Base-by-base conservation (phyloP, 2,113 vertebrate genomes). In the Neotoma lepida region DNA sequence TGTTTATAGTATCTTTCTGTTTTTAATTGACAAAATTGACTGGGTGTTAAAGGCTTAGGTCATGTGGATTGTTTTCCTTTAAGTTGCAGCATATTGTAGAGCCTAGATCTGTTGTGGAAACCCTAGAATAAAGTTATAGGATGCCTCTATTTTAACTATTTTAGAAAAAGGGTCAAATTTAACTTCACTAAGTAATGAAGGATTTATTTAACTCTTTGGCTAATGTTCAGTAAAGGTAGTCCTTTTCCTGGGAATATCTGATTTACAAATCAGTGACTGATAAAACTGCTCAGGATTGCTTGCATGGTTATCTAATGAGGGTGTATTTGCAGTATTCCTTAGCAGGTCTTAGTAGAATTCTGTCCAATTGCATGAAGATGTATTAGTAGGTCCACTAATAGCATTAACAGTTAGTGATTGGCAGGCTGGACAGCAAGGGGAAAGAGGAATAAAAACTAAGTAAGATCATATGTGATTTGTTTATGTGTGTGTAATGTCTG, bases 201-300 rank as follows among this genome's bases (percentile, higher is more conserved):
- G 15, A 51, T 86, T 94, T 78, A 93, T 85, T 88, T 76, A 94
- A 9, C 82, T 94, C 85, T 93, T 86, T 28, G 5, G 33, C 46
- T 89, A 93, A 93, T 41, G 51, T 68, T 89, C 68, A 77, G 6
- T 81, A 90, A 92, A 90, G 39, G n/a, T 12, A 46, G 6, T 77
- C 33, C 12, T 24, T 80, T 84, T 95, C 46, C 44, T 89, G 35
- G 49, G 33, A 91, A 73, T 92, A 82, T 56, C 64, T 68, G 64
- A 95, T 85, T 89, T 96, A 63, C 6, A 86, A 49, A 44, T 88
- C 51, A 17, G 39, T 89, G 26, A 0, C 24, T 88, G 46, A 9
- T 35, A 24, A 81, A 68, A 90, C 30, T 92, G 14, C 33, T 22
- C 56, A 85, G 90, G 88, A 54, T 2, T 63, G 76, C 15, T 89